Percentiles rank a stretch among this genome's conserved stretches.
phyloP scores from a whole-genome alignment of 2,888 invertebrate species.

The Strigamia crassipes region DNA sequence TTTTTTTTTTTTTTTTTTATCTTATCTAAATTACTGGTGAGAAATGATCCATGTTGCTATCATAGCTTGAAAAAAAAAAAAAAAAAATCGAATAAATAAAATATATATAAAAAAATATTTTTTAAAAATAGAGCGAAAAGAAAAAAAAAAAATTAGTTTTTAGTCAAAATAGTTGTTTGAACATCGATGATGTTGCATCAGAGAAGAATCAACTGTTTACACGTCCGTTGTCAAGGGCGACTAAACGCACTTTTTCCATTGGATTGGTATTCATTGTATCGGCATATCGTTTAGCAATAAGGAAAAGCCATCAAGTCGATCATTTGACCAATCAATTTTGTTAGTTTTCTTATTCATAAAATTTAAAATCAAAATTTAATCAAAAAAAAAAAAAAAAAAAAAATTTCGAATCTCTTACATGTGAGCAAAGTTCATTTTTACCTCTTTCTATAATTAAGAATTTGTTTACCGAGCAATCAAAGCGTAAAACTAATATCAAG shows the following conservation, averaged over 20 bases:
- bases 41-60: slow-evolving; percentile 10
- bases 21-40: slow-evolving; percentile 2
- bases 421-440: background rate
- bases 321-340: too few species aligned
- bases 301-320: too few species aligned
- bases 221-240: background rate
- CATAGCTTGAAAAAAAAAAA: background rate
- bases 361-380: too few species aligned
- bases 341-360: too few species aligned
- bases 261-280: background rate
- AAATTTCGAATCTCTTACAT: background rate
- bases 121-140: background rate
- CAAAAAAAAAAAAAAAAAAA: too few species aligned
- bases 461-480: background rate
- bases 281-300: too few species aligned
- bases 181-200: background rate
- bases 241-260: background rate
- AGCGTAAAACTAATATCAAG: background rate
- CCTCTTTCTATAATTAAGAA: background rate
- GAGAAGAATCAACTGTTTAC: slow-evolving; percentile 1
- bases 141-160: background rate
- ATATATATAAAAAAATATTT: too few species aligned
- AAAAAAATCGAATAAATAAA: background rate
- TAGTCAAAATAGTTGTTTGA: too few species aligned
- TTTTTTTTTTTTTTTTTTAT: background rate